Evolutionary conservation across 2,113 vertebrate species (phyloP).

Genomic region (Mola mola): DNA sequence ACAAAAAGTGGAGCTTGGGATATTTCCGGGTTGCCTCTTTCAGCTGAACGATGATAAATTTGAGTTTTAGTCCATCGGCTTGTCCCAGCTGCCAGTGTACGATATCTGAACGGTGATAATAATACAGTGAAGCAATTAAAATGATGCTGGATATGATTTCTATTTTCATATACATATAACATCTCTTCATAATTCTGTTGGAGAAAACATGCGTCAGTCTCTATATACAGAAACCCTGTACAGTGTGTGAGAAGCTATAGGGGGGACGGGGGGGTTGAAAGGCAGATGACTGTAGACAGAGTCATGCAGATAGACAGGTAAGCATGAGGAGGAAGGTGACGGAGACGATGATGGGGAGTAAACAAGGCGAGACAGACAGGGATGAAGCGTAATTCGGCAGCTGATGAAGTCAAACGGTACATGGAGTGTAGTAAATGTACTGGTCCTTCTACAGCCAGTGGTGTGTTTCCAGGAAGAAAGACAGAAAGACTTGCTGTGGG

Average conservation of each 20-base stretch:
- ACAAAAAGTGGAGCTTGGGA: too few species aligned
- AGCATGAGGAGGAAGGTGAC: slow-evolving; percentile 11
- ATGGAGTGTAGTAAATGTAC: too few species aligned
- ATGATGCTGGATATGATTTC: slow-evolving; percentile 47
- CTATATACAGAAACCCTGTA: slow-evolving; percentile 78
- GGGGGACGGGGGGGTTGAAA: not conserved
- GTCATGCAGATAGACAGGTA: not conserved
- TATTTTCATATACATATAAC: slow-evolving; percentile 58
- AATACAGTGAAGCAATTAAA: slow-evolving; percentile 43
- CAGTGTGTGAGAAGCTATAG: slow-evolving; percentile 50
- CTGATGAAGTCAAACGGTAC: not conserved
- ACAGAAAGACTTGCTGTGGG: too few species aligned
- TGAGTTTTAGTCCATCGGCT: too few species aligned
- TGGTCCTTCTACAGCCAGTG: too few species aligned
- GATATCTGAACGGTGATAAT: slow-evolving; percentile 24
- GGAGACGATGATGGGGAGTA: not conserved
- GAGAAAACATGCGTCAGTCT: slow-evolving; percentile 80
- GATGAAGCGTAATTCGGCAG: not conserved
- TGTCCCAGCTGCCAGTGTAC: slow-evolving; percentile 39
- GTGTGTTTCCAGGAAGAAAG: too few species aligned
- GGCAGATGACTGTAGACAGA: slow-evolving; percentile 2
- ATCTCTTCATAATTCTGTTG: slow-evolving; percentile 66
- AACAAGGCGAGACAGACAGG: not conserved
- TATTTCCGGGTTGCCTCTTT: too few species aligned
- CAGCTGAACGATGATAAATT: too few species aligned